Percentiles rank a stretch among this genome's conserved stretches.
These are phyloP conservation scores for Meloidogyne floridensis DNA, from an alignment of 1,140 invertebrate species.

Conservation along the genomic window DNA sequence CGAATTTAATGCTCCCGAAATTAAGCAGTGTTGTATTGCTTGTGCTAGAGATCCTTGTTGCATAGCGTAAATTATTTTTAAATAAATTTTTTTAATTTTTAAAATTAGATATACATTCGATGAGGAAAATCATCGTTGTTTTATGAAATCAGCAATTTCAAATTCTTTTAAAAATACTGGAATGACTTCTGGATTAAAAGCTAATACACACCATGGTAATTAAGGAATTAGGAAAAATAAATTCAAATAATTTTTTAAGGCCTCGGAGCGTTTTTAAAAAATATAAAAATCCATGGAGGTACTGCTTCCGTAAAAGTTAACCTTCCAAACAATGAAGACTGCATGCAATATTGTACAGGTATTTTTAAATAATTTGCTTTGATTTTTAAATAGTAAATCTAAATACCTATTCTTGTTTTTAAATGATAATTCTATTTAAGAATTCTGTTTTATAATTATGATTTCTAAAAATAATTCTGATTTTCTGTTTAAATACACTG, in stretches of 20 bases:
- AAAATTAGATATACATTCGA: conserved; percentile 47
- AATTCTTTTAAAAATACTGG: conserved; percentile 45
- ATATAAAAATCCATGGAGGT: conserved; percentile 46
- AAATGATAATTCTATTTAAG: no score
- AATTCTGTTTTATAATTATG: no score
- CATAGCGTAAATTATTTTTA: conserved; percentile 38
- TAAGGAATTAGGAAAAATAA: background rate
- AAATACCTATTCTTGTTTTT: no score
- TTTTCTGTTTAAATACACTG: no score
- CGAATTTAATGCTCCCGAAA: conserved; percentile 45
- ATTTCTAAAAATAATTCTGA: no score
- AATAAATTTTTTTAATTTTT: background rate
- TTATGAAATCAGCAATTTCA: conserved; percentile 51
- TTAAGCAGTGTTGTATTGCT: conserved; percentile 47
- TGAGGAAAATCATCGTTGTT: conserved; percentile 42
- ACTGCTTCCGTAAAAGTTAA: conserved; percentile 45
- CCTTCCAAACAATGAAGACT: conserved; percentile 49
- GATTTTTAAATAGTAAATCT: no score
- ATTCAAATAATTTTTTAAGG: conserved; percentile 21
- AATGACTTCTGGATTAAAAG: conserved; percentile 52
- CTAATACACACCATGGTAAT: conserved; percentile 46
- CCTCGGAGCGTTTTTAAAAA: conserved; percentile 44
- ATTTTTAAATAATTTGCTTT: background rate
- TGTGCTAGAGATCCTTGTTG: conserved; percentile 50
- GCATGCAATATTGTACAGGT: conserved; percentile 53